Evolutionary conservation across 2,113 vertebrate genomes (phyloP).

Genomic region (Trogon melanurus): DNA sequence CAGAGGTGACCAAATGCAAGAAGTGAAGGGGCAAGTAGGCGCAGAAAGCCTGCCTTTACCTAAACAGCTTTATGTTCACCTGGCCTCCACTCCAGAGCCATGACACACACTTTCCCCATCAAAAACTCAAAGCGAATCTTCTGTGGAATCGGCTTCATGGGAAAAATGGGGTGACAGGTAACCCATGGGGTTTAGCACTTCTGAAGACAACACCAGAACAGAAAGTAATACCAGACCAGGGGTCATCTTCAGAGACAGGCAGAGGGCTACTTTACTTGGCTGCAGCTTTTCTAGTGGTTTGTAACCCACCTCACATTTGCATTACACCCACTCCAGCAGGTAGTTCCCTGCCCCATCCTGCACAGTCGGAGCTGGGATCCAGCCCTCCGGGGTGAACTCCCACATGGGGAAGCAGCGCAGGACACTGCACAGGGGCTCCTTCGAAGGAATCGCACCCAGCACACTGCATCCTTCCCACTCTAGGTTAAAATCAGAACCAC

Average conservation of each 20-base stretch:
- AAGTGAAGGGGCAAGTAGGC: background rate
- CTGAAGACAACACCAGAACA: background rate
- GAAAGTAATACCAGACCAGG: background rate
- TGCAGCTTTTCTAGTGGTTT: background rate
- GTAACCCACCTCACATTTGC: background rate
- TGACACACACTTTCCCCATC: background rate
- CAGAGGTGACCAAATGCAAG: background rate
- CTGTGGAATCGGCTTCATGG: background rate
- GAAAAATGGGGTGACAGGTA: background rate
- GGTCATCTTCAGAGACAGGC: background rate
- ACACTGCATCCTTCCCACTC: background rate
- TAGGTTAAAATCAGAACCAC: background rate
- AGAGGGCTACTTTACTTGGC: background rate
- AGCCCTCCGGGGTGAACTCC: background rate
- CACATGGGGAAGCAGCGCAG: background rate
- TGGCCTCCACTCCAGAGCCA: background rate
- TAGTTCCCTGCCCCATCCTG: background rate
- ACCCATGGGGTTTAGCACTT: background rate
- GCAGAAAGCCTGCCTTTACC: background rate
- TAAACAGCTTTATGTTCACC: background rate
- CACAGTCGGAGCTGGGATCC: background rate
- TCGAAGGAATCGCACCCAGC: background rate
- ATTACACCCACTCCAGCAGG: background rate
- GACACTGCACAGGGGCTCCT: background rate
- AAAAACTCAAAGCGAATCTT: background rate